phyloP scores from a whole-genome alignment of 2,113 vertebrate genomes.

The Vanacampus margaritifer region DNA sequence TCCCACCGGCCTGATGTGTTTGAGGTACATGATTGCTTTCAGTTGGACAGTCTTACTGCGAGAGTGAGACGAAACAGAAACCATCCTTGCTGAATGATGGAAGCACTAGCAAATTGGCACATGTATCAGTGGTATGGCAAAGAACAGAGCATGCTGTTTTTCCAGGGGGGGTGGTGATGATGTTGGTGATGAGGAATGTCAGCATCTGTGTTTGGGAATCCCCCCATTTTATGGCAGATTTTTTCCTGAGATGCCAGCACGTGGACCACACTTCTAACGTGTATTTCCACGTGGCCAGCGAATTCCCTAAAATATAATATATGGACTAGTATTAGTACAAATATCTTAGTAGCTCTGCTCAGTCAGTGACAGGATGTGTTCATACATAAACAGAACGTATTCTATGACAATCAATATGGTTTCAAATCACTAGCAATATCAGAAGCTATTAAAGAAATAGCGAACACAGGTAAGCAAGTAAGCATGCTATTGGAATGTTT shows the following conservation, averaged over 20 bases:
- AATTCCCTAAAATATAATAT: slow-evolving; percentile 31
- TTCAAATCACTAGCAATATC: too few species aligned
- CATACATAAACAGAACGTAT: too few species aligned
- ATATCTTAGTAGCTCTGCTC: too few species aligned
- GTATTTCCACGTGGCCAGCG: slow-evolving; percentile 35
- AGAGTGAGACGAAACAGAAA: slow-evolving; percentile 38
- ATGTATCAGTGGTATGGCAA: slow-evolving; percentile 31
- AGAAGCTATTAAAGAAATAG: too few species aligned
- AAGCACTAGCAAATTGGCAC: slow-evolving; percentile 38
- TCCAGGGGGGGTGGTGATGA: slow-evolving; percentile 15
- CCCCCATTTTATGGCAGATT: slow-evolving; percentile 54
- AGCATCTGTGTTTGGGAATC: slow-evolving; percentile 45
- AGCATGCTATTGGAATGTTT: too few species aligned
- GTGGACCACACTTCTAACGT: slow-evolving; percentile 26
- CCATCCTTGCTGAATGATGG: slow-evolving; percentile 34
- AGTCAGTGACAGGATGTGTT: too few species aligned
- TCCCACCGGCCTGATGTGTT: slow-evolving; percentile 44
- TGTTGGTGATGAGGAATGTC: slow-evolving; percentile 45
- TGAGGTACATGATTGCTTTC: slow-evolving; percentile 60
- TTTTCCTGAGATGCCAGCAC: slow-evolving; percentile 42
- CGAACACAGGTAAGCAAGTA: too few species aligned
- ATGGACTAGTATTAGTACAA: not conserved
- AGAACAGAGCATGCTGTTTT: slow-evolving; percentile 26
- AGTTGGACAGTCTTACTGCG: slow-evolving; percentile 35
- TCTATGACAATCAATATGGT: too few species aligned